These are phyloP conservation scores for Apotomis betuletana DNA, from an alignment of 2,888 invertebrate species.

Conservation along the genomic window DNA sequence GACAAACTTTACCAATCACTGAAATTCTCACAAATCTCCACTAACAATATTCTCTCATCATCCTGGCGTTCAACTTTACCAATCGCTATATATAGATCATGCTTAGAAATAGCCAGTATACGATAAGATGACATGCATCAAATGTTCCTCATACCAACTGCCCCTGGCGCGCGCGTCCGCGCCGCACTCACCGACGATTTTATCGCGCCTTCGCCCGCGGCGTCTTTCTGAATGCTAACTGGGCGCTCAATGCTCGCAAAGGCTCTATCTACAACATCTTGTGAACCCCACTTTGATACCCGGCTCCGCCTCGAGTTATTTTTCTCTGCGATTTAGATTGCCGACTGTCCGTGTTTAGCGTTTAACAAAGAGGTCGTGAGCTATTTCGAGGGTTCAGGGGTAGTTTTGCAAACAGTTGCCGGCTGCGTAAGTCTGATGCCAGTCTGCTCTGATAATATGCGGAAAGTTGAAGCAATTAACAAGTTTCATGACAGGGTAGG, in stretches of 20 bases:
- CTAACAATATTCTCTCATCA: no score
- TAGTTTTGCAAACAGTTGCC: slow-evolving; percentile 40
- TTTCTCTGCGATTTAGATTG: slow-evolving; percentile 76
- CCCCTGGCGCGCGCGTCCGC: slow-evolving; percentile 44
- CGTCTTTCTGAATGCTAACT: slow-evolving; percentile 82
- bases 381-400: slow-evolving; percentile 36
- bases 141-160: slow-evolving; percentile 12
- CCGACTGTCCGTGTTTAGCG: slow-evolving; percentile 63
- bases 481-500: background rate
- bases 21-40: no score
- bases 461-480: background rate
- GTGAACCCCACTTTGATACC: slow-evolving; percentile 69
- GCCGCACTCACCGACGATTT: slow-evolving; percentile 64
- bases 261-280: slow-evolving; percentile 70
- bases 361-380: slow-evolving; percentile 54
- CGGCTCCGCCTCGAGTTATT: slow-evolving; percentile 69
- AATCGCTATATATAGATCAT: no score
- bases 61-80: no score
- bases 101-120: no score
- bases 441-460: background rate
- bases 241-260: slow-evolving; percentile 68
- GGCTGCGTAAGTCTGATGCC: slow-evolving; percentile 13
- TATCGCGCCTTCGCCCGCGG: slow-evolving; percentile 77
- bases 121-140: background rate
- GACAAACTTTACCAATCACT: no score